A percentile compares a stretch with the other conserved stretches of the same genome.
phyloP scores from a whole-genome alignment of 2,113 vertebrate species.

The Atrichornis clamosus region DNA sequence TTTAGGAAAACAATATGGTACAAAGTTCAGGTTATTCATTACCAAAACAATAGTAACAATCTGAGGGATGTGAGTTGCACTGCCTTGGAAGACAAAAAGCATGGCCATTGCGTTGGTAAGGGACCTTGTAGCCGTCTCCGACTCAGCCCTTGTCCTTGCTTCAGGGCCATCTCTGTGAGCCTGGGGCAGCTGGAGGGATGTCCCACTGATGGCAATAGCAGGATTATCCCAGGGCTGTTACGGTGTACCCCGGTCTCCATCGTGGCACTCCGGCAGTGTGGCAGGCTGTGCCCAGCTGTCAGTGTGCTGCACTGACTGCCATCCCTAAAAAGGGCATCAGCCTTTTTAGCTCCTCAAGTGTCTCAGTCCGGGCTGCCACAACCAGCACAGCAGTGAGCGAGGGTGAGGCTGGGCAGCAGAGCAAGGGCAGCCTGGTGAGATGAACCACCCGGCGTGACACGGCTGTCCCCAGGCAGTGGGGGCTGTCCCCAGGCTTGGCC shows the following conservation, averaged over 20 bases:
- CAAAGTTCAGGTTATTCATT: background rate
- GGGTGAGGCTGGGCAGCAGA: background rate
- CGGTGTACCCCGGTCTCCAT: background rate
- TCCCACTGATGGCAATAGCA: background rate
- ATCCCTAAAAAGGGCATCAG: background rate
- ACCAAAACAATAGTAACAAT: background rate
- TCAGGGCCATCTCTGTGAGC: background rate
- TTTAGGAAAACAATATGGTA: background rate
- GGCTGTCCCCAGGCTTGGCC: background rate
- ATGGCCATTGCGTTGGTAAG: rapidly evolving
- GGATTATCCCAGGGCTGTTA: background rate
- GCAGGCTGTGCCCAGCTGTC: background rate
- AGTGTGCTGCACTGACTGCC: background rate
- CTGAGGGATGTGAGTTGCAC: background rate
- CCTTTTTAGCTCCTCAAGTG: background rate
- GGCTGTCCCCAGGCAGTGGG: rapidly evolving
- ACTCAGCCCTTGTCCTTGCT: background rate
- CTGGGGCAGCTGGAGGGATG: background rate
- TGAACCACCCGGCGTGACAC: rapidly evolving
- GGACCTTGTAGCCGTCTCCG: background rate
- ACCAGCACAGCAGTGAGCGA: background rate
- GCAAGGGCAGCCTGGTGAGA: background rate
- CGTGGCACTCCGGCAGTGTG: rapidly evolving
- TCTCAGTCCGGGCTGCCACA: background rate
- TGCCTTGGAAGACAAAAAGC: background rate